Percentiles rank a stretch among this genome's conserved stretches.
These are phyloP conservation scores for Hippocampus mohnikei DNA, from an alignment of 2,113 vertebrate genomes.

Conservation along the genomic window DNA sequence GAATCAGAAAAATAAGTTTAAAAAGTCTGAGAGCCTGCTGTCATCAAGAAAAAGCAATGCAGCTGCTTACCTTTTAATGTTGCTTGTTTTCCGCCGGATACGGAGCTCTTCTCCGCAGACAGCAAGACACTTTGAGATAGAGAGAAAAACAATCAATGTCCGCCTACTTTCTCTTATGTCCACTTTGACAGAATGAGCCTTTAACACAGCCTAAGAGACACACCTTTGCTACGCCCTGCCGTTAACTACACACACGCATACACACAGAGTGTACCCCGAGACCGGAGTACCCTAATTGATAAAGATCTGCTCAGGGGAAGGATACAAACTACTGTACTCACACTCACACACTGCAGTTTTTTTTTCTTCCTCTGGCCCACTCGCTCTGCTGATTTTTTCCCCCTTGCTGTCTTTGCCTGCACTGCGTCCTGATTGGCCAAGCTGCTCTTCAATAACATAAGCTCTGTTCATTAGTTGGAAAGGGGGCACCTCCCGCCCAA, in stretches of 20 bases:
- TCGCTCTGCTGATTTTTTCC: slow-evolving; percentile 59
- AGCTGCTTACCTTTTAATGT: slow-evolving; percentile 54
- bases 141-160: slow-evolving; percentile 62
- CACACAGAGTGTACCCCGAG: slow-evolving; percentile 46
- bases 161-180: slow-evolving; percentile 63
- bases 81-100: slow-evolving; percentile 40
- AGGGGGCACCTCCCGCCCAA: slow-evolving; percentile 53
- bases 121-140: slow-evolving; percentile 69
- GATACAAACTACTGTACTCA: slow-evolving; percentile 69
- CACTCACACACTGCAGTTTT: slow-evolving; percentile 68
- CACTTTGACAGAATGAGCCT: slow-evolving; percentile 58
- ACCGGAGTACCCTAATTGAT: slow-evolving; percentile 66
- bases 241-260: slow-evolving; percentile 51
- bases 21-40: slow-evolving; percentile 29
- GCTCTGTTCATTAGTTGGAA: slow-evolving; percentile 72
- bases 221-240: slow-evolving; percentile 58
- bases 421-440: slow-evolving; percentile 68
- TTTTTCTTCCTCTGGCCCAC: slow-evolving; percentile 63
- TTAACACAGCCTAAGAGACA: slow-evolving; percentile 42
- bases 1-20: slow-evolving; percentile 33
- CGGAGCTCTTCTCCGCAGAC: slow-evolving; percentile 45
- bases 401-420: slow-evolving; percentile 57
- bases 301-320: slow-evolving; percentile 68
- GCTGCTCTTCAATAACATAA: slow-evolving; percentile 72
- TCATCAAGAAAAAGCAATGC: slow-evolving; percentile 10